Evolutionary conservation across 2,888 invertebrate species (phyloP), one percentile per base, ranked within the genome.

Genomic region (Monochamus alternatus): DNA sequence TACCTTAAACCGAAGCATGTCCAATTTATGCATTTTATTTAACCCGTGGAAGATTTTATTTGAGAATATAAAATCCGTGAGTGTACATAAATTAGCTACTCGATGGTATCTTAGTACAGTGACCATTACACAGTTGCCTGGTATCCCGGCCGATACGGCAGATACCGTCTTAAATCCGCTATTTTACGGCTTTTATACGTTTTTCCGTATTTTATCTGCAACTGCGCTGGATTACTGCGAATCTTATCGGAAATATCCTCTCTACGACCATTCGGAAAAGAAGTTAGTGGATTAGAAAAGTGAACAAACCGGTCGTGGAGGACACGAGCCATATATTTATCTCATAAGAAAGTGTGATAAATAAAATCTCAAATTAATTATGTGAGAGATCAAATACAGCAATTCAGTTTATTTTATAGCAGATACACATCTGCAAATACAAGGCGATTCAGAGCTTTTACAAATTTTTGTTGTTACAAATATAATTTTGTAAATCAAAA

Each of bases 151-250:
- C 69, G 43, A 32, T 69, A 44, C 44, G 38, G 44, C 32, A 59
- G 55, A 68, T 68, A 68, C 38, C 69, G 51, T 60, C 69, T 69
- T 69, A 69, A 69, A 69, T 69, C 69, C 69, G 59, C 69, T 69
- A 69, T 47, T 69, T 69, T 69, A 69, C 69, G 44, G 51, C 69
- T 60, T 69, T 69, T 69, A 69, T 60, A 44, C 60, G 60, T 31
- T 69, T 69, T 60, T 31, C 38, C 69, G 47, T 69, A 69, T 69
- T 60, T 69, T 69, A 69, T 69, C 59, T 60, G 43, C 14, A n/a
- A 30, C 31, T 47, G 43, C 31, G 31, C 60, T 47, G 43, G 51
- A 69, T 47, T 69, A 9, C 31, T 38, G 44, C 12, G 59, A 69
- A 69, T 69, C 60, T 69, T 60, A 69, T 69, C 69, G 59, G 44